Evolutionary conservation across 2,888 invertebrate species (phyloP), one percentile per base, ranked within the genome.

Genomic region (Vannuccia rotundouncinata): DNA sequence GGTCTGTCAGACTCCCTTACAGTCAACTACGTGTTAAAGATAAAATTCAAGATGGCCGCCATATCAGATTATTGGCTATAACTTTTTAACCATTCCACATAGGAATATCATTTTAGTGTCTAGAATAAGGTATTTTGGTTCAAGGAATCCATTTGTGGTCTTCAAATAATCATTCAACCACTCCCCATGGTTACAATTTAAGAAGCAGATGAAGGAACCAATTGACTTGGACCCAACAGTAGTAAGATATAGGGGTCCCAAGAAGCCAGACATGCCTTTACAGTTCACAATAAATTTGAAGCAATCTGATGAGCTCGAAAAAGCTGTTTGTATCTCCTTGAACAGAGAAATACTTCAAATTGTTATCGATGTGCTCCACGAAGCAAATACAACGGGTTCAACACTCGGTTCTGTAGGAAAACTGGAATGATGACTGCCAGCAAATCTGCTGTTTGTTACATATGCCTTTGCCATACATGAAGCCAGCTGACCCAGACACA

Each of bases 401-500:
- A 45, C 45, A 13, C 45, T 45, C 45, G 5, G 45, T 45, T 45
- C 45, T 45, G 45, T 45, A 45, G 17, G 17, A 17, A 45, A 45
- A 17, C 45, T 45, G 45, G 45, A 45, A 45, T 45, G 45, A 45
- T 45, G 45, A 5, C 45, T 45, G 45, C 45, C 45, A 45, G 45
- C 45, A 45, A 45, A 45, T 45, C 45, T 45, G 17, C 45, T 45
- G 45, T 45, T 5, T 17, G 74, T n/a, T 74, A 74, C 74, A n/a
- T n/a, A 74, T 74, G 74, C 10, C 74, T 74, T 74, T 74, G 74
- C 28, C n/a, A 74, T 74, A 74, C 74, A 74, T 74, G 74, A 74
- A 79, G 22, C 74, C 79, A 28, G 78, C 78, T 78, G 28, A 79
- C 79, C 79, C 77, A 17, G 79, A 79, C 29, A 79, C 79, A 17